A percentile compares a stretch with the other conserved stretches of the same genome.
Evolutionary conservation across 2,113 vertebrate genomes (phyloP).

Genomic region (Myodes glareolus): DNA sequence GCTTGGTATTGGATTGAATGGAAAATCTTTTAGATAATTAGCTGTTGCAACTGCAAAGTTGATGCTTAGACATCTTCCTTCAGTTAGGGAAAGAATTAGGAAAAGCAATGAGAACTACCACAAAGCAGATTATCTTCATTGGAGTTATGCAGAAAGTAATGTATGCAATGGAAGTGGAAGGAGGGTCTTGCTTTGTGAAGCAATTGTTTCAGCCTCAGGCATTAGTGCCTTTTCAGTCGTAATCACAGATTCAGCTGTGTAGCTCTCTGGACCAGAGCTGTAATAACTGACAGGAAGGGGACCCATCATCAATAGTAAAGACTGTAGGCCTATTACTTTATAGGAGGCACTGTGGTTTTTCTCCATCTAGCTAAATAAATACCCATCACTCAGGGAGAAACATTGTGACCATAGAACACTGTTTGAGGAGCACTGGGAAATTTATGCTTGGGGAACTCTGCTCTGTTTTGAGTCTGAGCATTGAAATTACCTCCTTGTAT

Average conservation of each 20-base stretch:
- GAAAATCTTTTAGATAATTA: conserved; percentile 57
- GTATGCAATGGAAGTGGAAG: conserved; percentile 7
- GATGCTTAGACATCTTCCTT: conserved; percentile 23
- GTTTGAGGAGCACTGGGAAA: background rate
- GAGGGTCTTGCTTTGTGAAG: conserved; percentile 13
- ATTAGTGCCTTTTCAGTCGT: background rate
- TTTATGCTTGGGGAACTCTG: background rate
- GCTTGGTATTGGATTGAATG: conserved; percentile 51
- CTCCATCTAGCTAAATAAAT: background rate
- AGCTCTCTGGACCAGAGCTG: background rate
- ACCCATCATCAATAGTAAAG: background rate
- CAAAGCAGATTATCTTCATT: background rate
- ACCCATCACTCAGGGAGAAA: background rate
- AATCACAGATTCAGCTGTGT: background rate
- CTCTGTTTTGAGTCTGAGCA: background rate
- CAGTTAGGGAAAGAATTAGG: conserved; percentile 25
- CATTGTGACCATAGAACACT: background rate
- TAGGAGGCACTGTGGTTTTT: background rate
- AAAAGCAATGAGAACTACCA: conserved; percentile 31
- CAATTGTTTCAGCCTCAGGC: background rate
- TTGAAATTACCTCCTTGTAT: background rate
- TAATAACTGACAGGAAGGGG: background rate
- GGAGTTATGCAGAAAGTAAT: background rate
- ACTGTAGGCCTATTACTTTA: background rate
- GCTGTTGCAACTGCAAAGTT: conserved; percentile 33